Conservation (phyloP, 2,797 vertebrate genomes). For the Zonotrichia albicollis region DNA sequence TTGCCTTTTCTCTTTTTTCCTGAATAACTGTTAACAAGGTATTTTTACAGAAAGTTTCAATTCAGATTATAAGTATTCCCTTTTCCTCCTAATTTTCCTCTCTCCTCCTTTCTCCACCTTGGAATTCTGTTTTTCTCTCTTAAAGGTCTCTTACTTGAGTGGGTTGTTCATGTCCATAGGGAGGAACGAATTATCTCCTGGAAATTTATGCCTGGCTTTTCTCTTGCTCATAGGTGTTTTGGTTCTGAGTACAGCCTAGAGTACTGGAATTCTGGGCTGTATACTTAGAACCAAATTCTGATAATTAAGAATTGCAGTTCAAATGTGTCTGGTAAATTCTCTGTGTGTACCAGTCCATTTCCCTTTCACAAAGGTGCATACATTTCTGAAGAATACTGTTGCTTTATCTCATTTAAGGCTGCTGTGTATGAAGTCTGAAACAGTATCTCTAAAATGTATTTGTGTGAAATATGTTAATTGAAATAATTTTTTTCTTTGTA, state of each 20-base stretch:
- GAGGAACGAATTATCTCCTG: neutral
- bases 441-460: neutral
- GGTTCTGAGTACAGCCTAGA: neutral
- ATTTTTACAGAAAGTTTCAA: neutral
- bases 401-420: neutral
- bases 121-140: neutral
- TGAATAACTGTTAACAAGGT: neutral
- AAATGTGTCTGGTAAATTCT: neutral
- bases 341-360: neutral
- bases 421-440: neutral
- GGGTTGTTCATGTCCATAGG: neutral
- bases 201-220: neutral
- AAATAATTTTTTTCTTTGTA: conserved; percentile 67
- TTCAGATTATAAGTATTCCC: neutral
- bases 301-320: neutral
- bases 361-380: neutral
- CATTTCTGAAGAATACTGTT: neutral
- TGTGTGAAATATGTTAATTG: neutral
- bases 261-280: neutral
- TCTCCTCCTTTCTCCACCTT: neutral
- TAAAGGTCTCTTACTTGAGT: neutral
- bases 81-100: neutral
- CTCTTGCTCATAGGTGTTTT: neutral
- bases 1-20: neutral
- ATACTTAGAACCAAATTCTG: neutral